Conservation (phyloP, 2,797 vertebrate species). For the Anisognathus igniventris region DNA sequence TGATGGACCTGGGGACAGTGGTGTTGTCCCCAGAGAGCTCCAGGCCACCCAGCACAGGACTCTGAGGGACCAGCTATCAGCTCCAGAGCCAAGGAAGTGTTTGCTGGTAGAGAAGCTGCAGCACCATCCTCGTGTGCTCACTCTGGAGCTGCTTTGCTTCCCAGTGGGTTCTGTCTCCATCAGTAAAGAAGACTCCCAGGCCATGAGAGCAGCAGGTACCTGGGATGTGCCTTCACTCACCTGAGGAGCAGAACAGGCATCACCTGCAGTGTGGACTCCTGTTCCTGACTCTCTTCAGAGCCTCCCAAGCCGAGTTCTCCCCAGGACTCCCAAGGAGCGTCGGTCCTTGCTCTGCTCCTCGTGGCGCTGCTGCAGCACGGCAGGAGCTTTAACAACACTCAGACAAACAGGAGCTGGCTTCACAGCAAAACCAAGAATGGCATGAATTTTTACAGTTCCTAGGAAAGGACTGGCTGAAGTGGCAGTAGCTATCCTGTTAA, state of each 20-base stretch:
- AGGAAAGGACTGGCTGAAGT: not conserved
- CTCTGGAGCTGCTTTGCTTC: not conserved
- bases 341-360: not conserved
- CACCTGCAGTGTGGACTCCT: accelerated
- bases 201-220: not conserved
- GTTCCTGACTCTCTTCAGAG: not conserved
- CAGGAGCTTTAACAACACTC: not conserved
- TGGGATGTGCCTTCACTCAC: not conserved
- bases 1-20: not conserved
- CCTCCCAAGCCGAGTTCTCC: not conserved
- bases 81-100: not conserved
- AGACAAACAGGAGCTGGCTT: not conserved
- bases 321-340: accelerated
- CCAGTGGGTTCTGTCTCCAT: not conserved
- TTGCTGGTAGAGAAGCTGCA: not conserved
- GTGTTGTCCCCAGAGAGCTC: not conserved
- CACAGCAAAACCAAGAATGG: not conserved
- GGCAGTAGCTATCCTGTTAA: not conserved
- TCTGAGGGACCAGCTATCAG: not conserved
- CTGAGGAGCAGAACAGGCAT: not conserved
- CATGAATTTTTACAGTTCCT: not conserved
- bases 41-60: not conserved
- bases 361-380: not conserved
- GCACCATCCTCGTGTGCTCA: not conserved
- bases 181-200: not conserved